These are phyloP conservation scores for Agrenia bidenticulata DNA, from an alignment of 2,888 invertebrate species.

Conservation along the genomic window DNA sequence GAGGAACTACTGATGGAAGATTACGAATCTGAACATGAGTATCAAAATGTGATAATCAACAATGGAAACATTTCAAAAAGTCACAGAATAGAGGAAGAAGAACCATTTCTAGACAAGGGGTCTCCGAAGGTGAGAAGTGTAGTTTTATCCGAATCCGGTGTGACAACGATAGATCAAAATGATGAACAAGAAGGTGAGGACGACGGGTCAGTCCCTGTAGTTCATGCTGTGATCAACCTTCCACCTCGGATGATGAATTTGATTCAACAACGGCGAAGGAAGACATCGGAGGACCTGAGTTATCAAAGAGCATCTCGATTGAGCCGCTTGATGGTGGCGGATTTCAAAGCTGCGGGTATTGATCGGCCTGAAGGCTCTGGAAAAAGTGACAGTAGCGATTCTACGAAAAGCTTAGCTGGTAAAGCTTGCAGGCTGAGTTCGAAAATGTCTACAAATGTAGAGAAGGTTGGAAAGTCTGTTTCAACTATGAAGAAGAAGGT, in stretches of 20 bases:
- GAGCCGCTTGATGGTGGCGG: constrained; percentile 48
- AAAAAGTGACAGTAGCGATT: constrained; percentile 21
- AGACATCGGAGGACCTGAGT: constrained; percentile 31
- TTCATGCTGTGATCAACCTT: constrained; percentile 48
- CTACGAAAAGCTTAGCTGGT: constrained; percentile 18
- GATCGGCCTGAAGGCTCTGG: constrained; percentile 27
- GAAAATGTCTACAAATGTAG: constrained; percentile 32
- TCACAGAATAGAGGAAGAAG: constrained; percentile 16
- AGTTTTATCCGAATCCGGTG: constrained; percentile 13
- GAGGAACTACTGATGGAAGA: not conserved
- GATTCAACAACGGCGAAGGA: constrained; percentile 40
- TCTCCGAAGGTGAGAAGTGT: constrained; percentile 14
- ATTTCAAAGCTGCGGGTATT: constrained; percentile 41
- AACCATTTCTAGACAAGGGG: constrained; percentile 29
- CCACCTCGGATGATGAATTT: constrained; percentile 41
- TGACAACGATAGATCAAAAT: constrained; percentile 20
- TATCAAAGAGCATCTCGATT: constrained; percentile 48
- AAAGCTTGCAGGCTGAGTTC: not conserved
- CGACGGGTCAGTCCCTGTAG: constrained; percentile 31
- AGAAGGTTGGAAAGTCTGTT: constrained; percentile 34
- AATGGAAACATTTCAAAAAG: not conserved
- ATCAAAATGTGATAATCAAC: constrained; percentile 1
- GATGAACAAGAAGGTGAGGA: constrained; percentile 12
- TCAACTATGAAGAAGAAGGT: constrained; percentile 32
- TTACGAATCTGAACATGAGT: not conserved